Conservation (phyloP, 2,888 invertebrate species). For the Sepioteuthis lessoniana region DNA sequence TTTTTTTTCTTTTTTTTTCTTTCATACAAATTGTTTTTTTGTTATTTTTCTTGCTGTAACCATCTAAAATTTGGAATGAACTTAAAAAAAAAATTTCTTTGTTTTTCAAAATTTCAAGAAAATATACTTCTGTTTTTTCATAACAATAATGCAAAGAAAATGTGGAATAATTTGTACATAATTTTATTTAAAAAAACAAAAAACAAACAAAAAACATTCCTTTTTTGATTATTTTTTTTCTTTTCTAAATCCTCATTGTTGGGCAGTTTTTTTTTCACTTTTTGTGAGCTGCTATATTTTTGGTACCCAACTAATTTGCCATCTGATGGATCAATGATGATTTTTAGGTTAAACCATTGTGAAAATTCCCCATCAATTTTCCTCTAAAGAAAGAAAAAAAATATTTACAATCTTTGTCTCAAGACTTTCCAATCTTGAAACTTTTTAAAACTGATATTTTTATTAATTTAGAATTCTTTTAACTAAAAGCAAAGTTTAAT, state of each 20-base stretch:
- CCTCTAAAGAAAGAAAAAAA: too few relatives aligned
- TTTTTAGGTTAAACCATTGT: neutral
- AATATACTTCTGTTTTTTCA: neutral
- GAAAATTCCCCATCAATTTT: neutral
- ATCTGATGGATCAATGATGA: neutral
- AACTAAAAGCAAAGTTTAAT: neutral
- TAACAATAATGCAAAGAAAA: neutral
- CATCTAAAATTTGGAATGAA: too few relatives aligned
- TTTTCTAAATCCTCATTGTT: neutral
- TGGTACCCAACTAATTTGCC: neutral
- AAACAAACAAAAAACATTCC: too few relatives aligned
- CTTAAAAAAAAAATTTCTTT: too few relatives aligned
- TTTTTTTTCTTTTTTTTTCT: too few relatives aligned
- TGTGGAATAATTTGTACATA: neutral
- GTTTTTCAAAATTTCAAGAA: neutral
- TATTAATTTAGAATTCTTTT: neutral
- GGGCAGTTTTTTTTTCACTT: neutral
- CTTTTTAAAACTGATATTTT: neutral
- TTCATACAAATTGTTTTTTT: too few relatives aligned
- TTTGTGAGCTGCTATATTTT: neutral
- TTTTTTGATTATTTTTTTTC: neutral
- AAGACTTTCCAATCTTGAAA: neutral
- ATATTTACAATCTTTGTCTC: neutral
- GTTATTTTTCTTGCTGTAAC: too few relatives aligned
- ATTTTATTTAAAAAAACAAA: neutral